These are phyloP conservation scores for Conchocele bisecta DNA, from an alignment of 2,888 invertebrate genomes.

Conservation along the genomic window DNA sequence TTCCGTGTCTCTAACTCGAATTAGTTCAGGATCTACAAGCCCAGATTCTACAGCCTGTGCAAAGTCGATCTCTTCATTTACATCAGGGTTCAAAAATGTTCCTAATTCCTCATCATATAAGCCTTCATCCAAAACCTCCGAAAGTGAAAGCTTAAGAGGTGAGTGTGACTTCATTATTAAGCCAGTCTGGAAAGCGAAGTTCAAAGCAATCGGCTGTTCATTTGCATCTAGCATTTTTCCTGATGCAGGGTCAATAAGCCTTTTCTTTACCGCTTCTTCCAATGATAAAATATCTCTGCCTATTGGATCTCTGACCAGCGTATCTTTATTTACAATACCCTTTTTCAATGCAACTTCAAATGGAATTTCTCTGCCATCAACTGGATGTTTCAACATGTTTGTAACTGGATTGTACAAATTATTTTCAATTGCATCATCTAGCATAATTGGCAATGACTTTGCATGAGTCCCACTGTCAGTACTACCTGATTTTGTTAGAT, in stretches of 20 bases:
- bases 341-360: conserved; percentile 73
- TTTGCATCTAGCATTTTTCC: conserved; percentile 77
- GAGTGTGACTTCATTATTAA: conserved; percentile 74
- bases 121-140: conserved; percentile 77
- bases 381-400: conserved; percentile 69
- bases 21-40: conserved; percentile 68
- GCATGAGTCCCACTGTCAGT: conserved; percentile 10
- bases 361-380: conserved; percentile 62
- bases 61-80: conserved; percentile 70
- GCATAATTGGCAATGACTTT: conserved; percentile 60
- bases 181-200: conserved; percentile 75
- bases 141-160: conserved; percentile 73
- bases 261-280: conserved; percentile 74
- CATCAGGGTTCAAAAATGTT: conserved; percentile 73
- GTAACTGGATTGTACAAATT: conserved; percentile 76
- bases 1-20: conserved; percentile 66
- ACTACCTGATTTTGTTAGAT: not conserved
- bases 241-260: conserved; percentile 72
- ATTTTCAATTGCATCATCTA: conserved; percentile 77
- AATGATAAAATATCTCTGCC: conserved; percentile 75
- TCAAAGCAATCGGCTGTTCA: conserved; percentile 74
- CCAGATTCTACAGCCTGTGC: conserved; percentile 69
- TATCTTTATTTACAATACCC: conserved; percentile 72
- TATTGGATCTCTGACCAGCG: conserved; percentile 75
- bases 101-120: conserved; percentile 72